phyloP scores from a whole-genome alignment of 1,140 invertebrate genomes.

The Dolichoris vasculosae region DNA sequence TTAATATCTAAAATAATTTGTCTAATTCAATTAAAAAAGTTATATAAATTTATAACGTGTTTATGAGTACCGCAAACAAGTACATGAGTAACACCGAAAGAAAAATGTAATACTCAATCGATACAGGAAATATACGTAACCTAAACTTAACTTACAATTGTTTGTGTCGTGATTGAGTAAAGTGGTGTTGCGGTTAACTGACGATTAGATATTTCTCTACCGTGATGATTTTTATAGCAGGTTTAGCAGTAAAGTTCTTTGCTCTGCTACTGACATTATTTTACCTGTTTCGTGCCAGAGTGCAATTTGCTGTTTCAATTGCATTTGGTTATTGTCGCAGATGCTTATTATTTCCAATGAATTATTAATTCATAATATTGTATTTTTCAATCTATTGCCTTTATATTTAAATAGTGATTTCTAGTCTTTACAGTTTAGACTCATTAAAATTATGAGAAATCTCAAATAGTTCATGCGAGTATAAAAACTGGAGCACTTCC shows the following conservation, averaged over 20 bases:
- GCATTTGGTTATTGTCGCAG: background rate
- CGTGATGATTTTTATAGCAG: background rate
- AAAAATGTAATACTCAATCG: too few relatives aligned
- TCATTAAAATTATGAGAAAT: too few relatives aligned
- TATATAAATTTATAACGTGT: too few relatives aligned
- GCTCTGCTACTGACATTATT: background rate
- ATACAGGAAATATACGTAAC: too few relatives aligned
- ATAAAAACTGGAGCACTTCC: too few relatives aligned
- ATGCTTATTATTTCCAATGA: conserved; percentile 1
- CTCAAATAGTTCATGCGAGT: too few relatives aligned
- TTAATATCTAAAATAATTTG: too few relatives aligned
- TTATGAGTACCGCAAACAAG: too few relatives aligned
- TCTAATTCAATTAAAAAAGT: too few relatives aligned
- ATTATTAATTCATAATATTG: background rate
- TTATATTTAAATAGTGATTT: background rate
- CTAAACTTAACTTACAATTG: too few relatives aligned
- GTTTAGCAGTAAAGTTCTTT: conserved; percentile 2
- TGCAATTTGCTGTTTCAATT: background rate
- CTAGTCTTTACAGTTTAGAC: too few relatives aligned
- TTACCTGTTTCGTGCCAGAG: background rate
- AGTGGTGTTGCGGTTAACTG: conserved; percentile 35
- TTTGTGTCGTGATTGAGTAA: background rate
- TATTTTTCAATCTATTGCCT: background rate
- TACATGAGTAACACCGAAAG: too few relatives aligned
- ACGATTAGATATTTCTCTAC: conserved; percentile 6